phyloP scores from a whole-genome alignment of 2,888 invertebrate genomes.

The Erebia epiphron region DNA sequence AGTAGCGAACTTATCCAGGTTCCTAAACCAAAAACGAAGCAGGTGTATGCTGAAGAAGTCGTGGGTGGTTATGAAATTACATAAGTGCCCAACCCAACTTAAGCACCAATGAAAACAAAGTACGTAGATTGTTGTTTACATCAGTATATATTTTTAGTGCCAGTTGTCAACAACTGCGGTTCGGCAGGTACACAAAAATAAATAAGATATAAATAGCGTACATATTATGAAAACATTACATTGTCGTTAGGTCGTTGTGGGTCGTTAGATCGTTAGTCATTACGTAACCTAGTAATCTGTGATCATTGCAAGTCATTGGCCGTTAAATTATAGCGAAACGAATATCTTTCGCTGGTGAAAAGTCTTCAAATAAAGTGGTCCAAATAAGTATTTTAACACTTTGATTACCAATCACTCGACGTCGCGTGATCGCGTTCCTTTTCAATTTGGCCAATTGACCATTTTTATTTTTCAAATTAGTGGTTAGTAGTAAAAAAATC shows the following conservation, averaged over 20 bases:
- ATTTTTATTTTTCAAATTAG: too few relatives aligned
- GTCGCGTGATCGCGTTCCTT: too few relatives aligned
- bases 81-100: conserved; percentile 8
- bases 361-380: too few relatives aligned
- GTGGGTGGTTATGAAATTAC: background rate
- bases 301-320: too few relatives aligned
- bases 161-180: background rate
- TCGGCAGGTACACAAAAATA: background rate
- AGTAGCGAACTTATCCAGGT: too few relatives aligned
- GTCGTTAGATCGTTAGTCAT: background rate
- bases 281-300: background rate
- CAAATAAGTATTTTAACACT: too few relatives aligned
- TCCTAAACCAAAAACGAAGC: too few relatives aligned
- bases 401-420: too few relatives aligned
- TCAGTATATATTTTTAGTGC: background rate
- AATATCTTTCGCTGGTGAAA: too few relatives aligned
- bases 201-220: background rate
- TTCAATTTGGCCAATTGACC: too few relatives aligned
- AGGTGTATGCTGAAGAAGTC: background rate
- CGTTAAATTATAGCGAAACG: too few relatives aligned
- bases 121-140: background rate
- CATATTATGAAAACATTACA: background rate
- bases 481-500: background rate
- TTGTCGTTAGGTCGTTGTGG: too few relatives aligned
- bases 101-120: conserved; percentile 4